Evolutionary conservation across 2,797 vertebrate genomes (phyloP), one percentile per base, ranked within the genome.

Genomic region (Lepidocolaptes lacrymiger): DNA sequence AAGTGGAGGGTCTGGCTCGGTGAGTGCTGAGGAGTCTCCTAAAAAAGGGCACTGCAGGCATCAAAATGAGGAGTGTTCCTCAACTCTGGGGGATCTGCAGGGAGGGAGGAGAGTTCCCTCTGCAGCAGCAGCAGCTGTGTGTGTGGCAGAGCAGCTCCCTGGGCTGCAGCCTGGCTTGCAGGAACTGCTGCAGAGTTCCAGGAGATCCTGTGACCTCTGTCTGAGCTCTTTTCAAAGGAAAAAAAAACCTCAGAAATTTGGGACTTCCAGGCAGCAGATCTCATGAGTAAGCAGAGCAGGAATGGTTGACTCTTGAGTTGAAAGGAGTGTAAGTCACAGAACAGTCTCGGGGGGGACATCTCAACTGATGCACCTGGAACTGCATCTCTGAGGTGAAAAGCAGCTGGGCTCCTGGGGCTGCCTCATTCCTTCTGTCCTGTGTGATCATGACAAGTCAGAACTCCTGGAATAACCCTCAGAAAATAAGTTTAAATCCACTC

Each of bases 81-180:
- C 36, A 6, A 0, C 1, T 0, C 2, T 0, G 14, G 79, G 58
- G 48, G 23, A 0, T 37, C 2, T 9, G 66, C 30, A 68, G 27
- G 59, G 43, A 66, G 49, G 15, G 28, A 66, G 49, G 17, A n/a
- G 9, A 27, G 36, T 1, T 62, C 6, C 5, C 32, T 52, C 20
- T 22, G 9, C 36, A 30, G 84, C 72, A 30, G 84, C 72, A 88
- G 54, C 13, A 9, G 10, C 5, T 14, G 34, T 2, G 56, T 2
- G 56, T 10, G 30, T 46, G 49, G 61, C 58, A 49, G 12, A 77
- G 89, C 88, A 55, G 55, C 28, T 74, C 55, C 71, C 26, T 14
- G 16, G 20, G 24, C 72, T 9, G 49, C 41, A 44, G 21, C 10
- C 10, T 4, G 55, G n/a, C 12, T 15, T 84, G 41, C 24, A 0